These are phyloP conservation scores for Kryphioiulus occultus DNA, from an alignment of 2,888 invertebrate genomes.

Conservation along the genomic window DNA sequence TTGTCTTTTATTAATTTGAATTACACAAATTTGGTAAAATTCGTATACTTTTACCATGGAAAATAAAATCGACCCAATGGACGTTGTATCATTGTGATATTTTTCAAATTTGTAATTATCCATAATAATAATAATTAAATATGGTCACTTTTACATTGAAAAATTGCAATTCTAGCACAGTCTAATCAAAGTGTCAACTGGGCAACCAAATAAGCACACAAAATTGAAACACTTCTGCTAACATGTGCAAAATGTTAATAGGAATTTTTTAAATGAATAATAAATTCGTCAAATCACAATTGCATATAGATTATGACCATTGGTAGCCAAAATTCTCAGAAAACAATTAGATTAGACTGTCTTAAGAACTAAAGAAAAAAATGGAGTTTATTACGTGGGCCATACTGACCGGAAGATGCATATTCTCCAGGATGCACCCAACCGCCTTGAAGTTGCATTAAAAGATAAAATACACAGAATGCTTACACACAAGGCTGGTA, in stretches of 20 bases:
- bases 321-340: not conserved
- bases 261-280: not conserved
- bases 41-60: not conserved
- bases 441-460: slow-evolving; percentile 71
- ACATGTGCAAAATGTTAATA: not conserved
- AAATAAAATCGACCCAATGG: not conserved
- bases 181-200: not conserved
- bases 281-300: not conserved
- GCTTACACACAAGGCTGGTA: not conserved
- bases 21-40: not conserved
- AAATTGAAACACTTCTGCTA: not conserved
- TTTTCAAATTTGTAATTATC: not conserved
- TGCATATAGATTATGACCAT: not conserved
- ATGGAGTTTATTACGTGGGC: not conserved
- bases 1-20: not conserved
- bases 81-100: not conserved
- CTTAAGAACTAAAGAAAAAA: not conserved
- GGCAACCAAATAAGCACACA: not conserved
- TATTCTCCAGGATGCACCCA: slow-evolving; percentile 99
- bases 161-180: not conserved
- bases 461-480: slow-evolving; percentile 57
- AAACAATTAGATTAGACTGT: slow-evolving; percentile 9
- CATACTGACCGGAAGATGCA: slow-evolving; percentile 88
- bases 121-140: not conserved
- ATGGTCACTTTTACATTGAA: not conserved